Evolutionary conservation across 2,797 vertebrate species (phyloP).

Genomic region (Balearica regulorum): DNA sequence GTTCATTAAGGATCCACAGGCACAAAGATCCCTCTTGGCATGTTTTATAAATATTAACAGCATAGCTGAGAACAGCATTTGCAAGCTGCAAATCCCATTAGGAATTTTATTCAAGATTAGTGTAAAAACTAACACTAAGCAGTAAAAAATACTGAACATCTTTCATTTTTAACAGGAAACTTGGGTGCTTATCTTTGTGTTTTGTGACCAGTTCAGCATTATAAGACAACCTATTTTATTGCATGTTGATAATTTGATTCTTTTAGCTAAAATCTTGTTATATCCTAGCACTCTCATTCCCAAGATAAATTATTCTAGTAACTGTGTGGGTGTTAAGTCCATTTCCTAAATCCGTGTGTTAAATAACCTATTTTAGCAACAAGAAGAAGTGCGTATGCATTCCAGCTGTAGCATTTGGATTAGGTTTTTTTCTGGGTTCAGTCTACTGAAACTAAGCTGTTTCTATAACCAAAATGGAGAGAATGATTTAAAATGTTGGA

Average conservation of each 20-base stretch:
- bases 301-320: background rate
- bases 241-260: background rate
- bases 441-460: background rate
- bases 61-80: slow-evolving; percentile 35
- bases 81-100: slow-evolving; percentile 26
- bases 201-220: background rate
- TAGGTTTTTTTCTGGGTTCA: background rate
- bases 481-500: background rate
- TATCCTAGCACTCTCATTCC: background rate
- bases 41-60: slow-evolving; percentile 44
- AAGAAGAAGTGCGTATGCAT: background rate
- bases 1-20: background rate
- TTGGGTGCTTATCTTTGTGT: background rate
- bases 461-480: background rate
- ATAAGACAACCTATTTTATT: background rate
- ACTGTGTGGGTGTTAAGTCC: background rate
- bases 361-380: background rate
- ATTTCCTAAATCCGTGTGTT: background rate
- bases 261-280: background rate
- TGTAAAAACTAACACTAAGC: background rate
- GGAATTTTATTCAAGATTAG: background rate
- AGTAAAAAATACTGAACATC: background rate
- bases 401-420: background rate
- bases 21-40: background rate
- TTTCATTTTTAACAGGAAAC: background rate